These are phyloP conservation scores for Clusia tigrina DNA, from an alignment of 2,888 invertebrate genomes.

Conservation along the genomic window DNA sequence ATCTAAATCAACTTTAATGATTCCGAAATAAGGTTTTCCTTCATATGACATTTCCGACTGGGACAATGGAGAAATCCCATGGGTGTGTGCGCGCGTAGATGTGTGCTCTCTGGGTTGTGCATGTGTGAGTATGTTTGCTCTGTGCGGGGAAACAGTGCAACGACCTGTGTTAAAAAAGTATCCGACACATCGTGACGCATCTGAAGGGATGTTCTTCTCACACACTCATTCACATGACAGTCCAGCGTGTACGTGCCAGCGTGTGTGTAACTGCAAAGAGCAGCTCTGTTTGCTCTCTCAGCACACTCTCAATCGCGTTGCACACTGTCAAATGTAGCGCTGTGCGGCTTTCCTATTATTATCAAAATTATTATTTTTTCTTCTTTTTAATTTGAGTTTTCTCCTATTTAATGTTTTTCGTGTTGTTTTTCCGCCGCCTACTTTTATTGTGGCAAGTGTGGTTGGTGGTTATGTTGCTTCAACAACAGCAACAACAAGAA, in stretches of 20 bases:
- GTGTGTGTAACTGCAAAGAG: not conserved
- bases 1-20: too few relatives aligned
- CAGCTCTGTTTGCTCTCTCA: not conserved
- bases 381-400: not conserved
- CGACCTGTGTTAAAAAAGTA: slow-evolving; percentile 25
- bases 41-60: too few relatives aligned
- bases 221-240: not conserved
- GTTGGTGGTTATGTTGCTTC: not conserved
- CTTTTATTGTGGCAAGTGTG: not conserved
- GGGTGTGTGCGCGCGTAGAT: not conserved
- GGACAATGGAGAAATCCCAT: too few relatives aligned
- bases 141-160: slow-evolving; percentile 24
- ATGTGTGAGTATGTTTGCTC: slow-evolving; percentile 8
- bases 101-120: not conserved
- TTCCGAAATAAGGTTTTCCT: too few relatives aligned
- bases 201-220: slow-evolving; percentile 19
- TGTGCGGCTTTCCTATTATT: not conserved
- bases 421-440: not conserved
- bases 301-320: not conserved
- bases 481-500: not conserved
- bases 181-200: slow-evolving; percentile 24
- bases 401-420: not conserved
- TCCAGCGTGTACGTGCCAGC: not conserved
- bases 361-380: not conserved
- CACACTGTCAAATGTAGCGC: not conserved